phyloP scores from a whole-genome alignment of 2,797 vertebrate genomes.

The Eulemur mongoz region DNA sequence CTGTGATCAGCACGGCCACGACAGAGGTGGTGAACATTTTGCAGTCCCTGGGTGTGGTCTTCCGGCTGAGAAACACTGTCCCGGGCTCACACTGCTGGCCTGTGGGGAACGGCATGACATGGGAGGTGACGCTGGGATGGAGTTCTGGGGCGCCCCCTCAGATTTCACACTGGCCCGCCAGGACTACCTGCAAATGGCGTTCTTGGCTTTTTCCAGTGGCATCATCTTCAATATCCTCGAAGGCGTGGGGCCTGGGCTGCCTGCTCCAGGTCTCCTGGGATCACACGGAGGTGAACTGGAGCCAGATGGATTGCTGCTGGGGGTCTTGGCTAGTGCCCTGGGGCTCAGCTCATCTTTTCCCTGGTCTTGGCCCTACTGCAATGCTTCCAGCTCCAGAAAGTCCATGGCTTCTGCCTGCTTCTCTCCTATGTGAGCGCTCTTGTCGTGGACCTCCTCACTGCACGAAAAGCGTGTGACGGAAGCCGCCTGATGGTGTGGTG shows the following conservation, averaged over 20 bases:
- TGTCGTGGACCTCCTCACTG: constrained; percentile 91
- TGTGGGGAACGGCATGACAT: constrained; percentile 95
- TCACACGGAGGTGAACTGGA: constrained; percentile 86
- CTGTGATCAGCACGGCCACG: constrained; percentile 92
- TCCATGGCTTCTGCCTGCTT: constrained; percentile 91
- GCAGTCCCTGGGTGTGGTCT: constrained; percentile 92
- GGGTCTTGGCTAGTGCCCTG: constrained; percentile 92
- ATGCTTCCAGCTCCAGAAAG: constrained; percentile 89
- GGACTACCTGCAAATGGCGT: constrained; percentile 97
- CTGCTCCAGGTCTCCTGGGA: background rate
- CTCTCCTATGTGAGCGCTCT: constrained; percentile 91
- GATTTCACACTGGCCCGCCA: constrained; percentile 95
- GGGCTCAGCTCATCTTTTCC: constrained; percentile 94
- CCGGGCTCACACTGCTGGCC: constrained; percentile 94
- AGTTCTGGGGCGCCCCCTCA: constrained; percentile 88
- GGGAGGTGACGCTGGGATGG: constrained; percentile 85
- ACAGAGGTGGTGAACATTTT: constrained; percentile 95
- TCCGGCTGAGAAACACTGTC: constrained; percentile 95
- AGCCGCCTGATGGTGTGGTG: background rate
- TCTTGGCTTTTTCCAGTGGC: constrained; percentile 96
- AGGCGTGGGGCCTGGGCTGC: background rate
- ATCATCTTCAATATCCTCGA: constrained; percentile 99
- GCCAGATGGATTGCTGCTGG: constrained; percentile 89
- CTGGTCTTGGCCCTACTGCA: constrained; percentile 90
- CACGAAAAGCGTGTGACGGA: constrained; percentile 77